Conservation (phyloP, 1,140 invertebrate species). For the Scylla paramamosain region DNA sequence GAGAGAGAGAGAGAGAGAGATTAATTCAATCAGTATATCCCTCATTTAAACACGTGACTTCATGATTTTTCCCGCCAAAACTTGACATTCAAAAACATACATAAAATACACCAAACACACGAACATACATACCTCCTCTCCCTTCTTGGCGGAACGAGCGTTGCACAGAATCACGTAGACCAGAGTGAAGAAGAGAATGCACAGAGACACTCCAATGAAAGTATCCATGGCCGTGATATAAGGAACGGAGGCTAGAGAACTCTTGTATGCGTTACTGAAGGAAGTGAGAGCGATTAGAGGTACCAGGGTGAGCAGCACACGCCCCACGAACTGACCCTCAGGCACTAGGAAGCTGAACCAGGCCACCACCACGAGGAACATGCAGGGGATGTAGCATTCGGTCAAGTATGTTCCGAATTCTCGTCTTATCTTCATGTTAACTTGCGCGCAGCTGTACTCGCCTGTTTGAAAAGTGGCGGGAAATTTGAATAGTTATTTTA, state of each 20-base stretch:
- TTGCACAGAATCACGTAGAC: conserved; percentile 64
- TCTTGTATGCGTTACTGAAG: conserved; percentile 43
- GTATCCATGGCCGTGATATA: conserved; percentile 70
- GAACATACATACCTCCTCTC: background rate
- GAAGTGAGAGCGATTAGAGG: conserved; percentile 69
- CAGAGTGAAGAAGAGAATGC: conserved; percentile 69
- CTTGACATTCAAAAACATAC: background rate
- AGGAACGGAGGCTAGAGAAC: conserved; percentile 70
- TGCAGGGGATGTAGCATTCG: conserved; percentile 73
- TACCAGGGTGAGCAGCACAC: conserved; percentile 71
- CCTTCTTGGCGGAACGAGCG: conserved; percentile 35
- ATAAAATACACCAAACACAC: background rate
- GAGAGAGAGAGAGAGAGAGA: background rate
- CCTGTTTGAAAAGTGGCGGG: conserved; percentile 35
- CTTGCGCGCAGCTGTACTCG: conserved; percentile 68
- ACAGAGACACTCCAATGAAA: conserved; percentile 72
- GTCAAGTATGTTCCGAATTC: conserved; percentile 68
- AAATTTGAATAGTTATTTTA: background rate
- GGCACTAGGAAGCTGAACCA: conserved; percentile 71
- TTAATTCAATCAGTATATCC: background rate
- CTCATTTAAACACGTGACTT: background rate
- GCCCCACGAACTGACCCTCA: conserved; percentile 52
- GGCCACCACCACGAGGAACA: conserved; percentile 72
- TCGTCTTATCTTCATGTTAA: conserved; percentile 60
- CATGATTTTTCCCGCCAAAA: background rate